phyloP scores from a whole-genome alignment of 2,888 invertebrate genomes.

The Ctena decussata region DNA sequence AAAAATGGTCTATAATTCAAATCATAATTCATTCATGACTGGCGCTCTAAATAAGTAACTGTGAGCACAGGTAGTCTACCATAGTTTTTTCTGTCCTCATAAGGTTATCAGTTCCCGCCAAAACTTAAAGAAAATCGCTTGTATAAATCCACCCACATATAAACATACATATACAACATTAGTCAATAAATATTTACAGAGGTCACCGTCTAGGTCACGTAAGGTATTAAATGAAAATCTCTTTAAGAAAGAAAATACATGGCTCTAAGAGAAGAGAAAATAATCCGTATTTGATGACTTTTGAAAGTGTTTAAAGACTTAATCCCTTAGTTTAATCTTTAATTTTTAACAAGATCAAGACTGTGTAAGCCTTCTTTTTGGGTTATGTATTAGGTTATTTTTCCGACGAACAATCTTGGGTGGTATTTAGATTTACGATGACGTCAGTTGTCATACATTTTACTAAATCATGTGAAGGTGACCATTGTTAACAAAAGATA shows the following conservation, averaged over 20 bases:
- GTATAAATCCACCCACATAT: slow-evolving; percentile 7
- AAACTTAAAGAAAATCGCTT: background rate
- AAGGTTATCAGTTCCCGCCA: slow-evolving; percentile 6
- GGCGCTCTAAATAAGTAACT: too few relatives aligned
- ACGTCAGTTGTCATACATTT: too few relatives aligned
- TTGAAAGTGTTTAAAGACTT: background rate
- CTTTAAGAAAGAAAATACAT: background rate
- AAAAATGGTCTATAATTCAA: too few relatives aligned
- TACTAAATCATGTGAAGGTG: too few relatives aligned
- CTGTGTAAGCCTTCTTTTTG: background rate
- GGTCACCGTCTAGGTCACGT: slow-evolving; percentile 9
- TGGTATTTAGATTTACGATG: too few relatives aligned
- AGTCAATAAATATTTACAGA: slow-evolving; percentile 8
- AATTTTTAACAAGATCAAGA: background rate
- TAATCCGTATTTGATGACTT: background rate
- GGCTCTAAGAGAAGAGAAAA: background rate
- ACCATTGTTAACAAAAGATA: too few relatives aligned
- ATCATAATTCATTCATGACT: too few relatives aligned
- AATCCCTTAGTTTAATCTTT: background rate
- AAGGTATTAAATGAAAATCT: background rate
- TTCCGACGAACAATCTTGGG: too few relatives aligned
- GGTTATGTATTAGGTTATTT: too few relatives aligned
- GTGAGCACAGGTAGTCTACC: background rate
- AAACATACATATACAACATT: background rate
- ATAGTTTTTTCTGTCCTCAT: background rate